Evolutionary conservation across 2,797 vertebrate species (phyloP).

Genomic region (Threskiornis aethiopicus): DNA sequence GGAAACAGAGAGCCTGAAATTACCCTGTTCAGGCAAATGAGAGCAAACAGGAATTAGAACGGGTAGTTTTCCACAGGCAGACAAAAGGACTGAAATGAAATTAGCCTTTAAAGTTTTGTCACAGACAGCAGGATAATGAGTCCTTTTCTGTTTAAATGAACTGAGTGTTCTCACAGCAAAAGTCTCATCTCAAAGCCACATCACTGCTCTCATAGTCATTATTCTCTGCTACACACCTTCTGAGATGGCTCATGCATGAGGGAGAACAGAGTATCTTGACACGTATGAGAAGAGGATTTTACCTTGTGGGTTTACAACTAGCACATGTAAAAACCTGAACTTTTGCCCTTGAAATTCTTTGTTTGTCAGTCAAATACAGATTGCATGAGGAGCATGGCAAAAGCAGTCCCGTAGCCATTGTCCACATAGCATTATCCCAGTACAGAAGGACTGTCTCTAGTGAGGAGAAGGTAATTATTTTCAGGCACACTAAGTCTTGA

Average conservation of each 20-base stretch:
- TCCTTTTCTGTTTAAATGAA: constrained; percentile 66
- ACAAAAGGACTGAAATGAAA: constrained; percentile 60
- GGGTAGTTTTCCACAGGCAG: constrained; percentile 47
- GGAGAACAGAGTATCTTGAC: constrained; percentile 52
- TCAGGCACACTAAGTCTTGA: background rate
- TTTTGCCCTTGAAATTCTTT: constrained; percentile 52
- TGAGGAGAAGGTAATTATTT: constrained; percentile 46
- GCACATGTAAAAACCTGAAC: constrained; percentile 43
- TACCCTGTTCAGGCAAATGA: constrained; percentile 43
- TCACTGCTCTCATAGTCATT: constrained; percentile 1
- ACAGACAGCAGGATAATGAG: constrained; percentile 49
- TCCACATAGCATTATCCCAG: background rate
- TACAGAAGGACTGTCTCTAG: background rate
- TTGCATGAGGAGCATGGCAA: constrained; percentile 40
- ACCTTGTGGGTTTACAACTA: constrained; percentile 19
- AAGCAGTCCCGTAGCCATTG: constrained; percentile 9
- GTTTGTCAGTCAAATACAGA: constrained; percentile 54
- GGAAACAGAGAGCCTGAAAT: constrained; percentile 32
- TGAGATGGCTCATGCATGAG: background rate
- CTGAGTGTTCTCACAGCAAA: constrained; percentile 51
- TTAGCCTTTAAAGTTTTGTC: constrained; percentile 65
- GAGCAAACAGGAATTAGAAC: constrained; percentile 42
- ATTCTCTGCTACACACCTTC: constrained; percentile 44
- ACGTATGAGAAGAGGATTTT: constrained; percentile 33
- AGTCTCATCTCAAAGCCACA: constrained; percentile 50